Percentiles rank a stretch among this genome's conserved stretches.
These are phyloP conservation scores for Melolontha melolontha DNA, from an alignment of 2,888 invertebrate species.

Conservation along the genomic window DNA sequence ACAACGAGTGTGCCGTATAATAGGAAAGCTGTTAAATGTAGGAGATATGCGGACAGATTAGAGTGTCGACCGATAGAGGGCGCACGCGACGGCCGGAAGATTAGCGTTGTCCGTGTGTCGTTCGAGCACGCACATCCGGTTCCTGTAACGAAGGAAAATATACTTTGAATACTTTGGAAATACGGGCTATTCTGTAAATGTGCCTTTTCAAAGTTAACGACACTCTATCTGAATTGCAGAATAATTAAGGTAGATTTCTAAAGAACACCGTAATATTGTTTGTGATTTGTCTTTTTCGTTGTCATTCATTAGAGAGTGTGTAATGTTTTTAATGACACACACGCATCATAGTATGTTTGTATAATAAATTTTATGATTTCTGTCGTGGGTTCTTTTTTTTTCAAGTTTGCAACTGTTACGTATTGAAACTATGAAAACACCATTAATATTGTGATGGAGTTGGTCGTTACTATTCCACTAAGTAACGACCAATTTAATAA, in stretches of 20 bases:
- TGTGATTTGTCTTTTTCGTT: conserved; percentile 34
- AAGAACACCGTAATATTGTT: conserved; percentile 19
- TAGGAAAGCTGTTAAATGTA: conserved; percentile 46
- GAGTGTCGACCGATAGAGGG: conserved; percentile 53
- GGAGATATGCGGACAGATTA: conserved; percentile 60
- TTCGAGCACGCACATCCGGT: conserved; percentile 61
- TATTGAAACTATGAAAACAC: too few relatives aligned
- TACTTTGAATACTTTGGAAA: conserved; percentile 33
- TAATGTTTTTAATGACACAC: too few relatives aligned
- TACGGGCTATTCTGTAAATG: conserved; percentile 17
- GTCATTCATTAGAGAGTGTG: conserved; percentile 13
- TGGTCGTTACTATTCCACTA: too few relatives aligned
- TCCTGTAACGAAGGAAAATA: conserved; percentile 41
- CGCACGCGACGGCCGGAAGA: conserved; percentile 62
- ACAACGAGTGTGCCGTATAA: conserved; percentile 37
- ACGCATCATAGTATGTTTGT: too few relatives aligned
- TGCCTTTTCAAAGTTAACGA: conserved; percentile 33
- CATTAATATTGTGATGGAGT: too few relatives aligned
- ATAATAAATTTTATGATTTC: too few relatives aligned
- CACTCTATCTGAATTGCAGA: conserved; percentile 22
- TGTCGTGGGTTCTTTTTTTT: too few relatives aligned
- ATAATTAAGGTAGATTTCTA: conserved; percentile 24
- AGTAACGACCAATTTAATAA: too few relatives aligned
- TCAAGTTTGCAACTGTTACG: background rate
- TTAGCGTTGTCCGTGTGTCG: conserved; percentile 62